Evolutionary conservation across 2,888 invertebrate species (phyloP).

Genomic region (Eupithecia inturbata): DNA sequence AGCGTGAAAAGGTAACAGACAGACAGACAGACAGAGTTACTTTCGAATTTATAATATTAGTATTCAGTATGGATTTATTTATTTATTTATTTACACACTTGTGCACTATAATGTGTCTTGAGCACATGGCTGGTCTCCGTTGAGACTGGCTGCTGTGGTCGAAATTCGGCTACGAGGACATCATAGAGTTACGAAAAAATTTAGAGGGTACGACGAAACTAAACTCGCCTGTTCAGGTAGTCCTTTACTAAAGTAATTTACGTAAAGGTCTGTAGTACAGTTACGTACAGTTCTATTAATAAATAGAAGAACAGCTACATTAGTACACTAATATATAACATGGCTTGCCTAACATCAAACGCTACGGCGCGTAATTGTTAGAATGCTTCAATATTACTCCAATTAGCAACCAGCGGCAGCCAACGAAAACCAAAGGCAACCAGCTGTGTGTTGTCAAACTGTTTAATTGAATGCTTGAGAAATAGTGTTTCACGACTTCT

Average conservation of each 20-base stretch:
- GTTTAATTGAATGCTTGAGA: not conserved
- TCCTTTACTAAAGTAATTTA: not conserved
- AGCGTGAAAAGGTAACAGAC: too few species aligned
- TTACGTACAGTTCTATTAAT: not conserved
- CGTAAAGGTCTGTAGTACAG: not conserved
- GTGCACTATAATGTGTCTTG: too few species aligned
- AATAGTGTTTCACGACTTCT: not conserved
- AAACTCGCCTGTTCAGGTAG: too few species aligned
- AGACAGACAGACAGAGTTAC: too few species aligned
- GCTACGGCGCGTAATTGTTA: not conserved
- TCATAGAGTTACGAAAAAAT: too few species aligned
- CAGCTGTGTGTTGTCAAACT: not conserved
- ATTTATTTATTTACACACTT: too few species aligned
- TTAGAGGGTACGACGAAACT: too few species aligned
- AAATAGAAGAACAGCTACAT: not conserved
- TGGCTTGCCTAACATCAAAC: conserved; percentile 2
- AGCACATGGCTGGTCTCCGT: too few species aligned
- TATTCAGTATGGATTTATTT: too few species aligned
- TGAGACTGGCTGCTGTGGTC: too few species aligned
- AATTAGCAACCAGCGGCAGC: not conserved
- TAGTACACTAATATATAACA: not conserved
- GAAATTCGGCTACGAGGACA: too few species aligned
- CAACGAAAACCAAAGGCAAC: not conserved
- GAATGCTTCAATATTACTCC: not conserved
- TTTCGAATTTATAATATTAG: too few species aligned